These are phyloP conservation scores for Drosophila formosana DNA, from an alignment of 2,888 invertebrate genomes.

Conservation along the genomic window DNA sequence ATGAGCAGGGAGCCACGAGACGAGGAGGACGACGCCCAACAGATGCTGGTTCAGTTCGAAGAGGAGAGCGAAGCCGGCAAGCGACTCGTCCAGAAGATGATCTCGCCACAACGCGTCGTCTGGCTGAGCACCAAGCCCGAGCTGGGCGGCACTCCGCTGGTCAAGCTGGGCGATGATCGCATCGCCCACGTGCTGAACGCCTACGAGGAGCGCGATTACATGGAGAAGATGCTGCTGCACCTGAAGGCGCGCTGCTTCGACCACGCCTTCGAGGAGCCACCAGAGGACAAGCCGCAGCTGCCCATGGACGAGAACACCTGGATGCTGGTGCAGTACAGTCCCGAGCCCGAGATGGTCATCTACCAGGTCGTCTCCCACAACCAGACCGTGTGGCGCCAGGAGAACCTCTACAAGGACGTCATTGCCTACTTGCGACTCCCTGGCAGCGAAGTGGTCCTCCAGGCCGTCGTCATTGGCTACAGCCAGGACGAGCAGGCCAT, in stretches of 20 bases:
- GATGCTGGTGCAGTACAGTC: conserved; percentile 78
- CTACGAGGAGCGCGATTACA: conserved; percentile 55
- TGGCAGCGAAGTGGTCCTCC: conserved; percentile 50
- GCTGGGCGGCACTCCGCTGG: conserved; percentile 37
- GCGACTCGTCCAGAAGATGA: conserved; percentile 61
- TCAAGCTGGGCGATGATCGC: conserved; percentile 38
- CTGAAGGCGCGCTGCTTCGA: conserved; percentile 71
- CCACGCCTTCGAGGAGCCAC: conserved; percentile 55
- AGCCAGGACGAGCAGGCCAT: conserved; percentile 46
- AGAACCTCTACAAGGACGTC: conserved; percentile 72
- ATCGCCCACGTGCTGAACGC: conserved; percentile 63
- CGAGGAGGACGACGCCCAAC: conserved; percentile 27
- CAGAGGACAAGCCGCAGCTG: conserved; percentile 7
- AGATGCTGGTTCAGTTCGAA: conserved; percentile 66
- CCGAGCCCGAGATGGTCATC: conserved; percentile 58
- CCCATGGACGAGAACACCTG: conserved; percentile 59
- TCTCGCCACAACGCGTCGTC: conserved; percentile 47
- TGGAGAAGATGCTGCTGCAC: conserved; percentile 64
- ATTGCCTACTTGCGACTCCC: conserved; percentile 72
- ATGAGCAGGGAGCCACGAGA: conserved; percentile 47
- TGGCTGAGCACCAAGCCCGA: conserved; percentile 53
- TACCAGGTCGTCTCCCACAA: conserved; percentile 65
- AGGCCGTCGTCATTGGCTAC: conserved; percentile 73
- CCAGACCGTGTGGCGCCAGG: conserved; percentile 67
- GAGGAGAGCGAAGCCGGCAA: conserved; percentile 37